Conservation (phyloP, 1,140 invertebrate species). For the Drosophila malerkotliana region DNA sequence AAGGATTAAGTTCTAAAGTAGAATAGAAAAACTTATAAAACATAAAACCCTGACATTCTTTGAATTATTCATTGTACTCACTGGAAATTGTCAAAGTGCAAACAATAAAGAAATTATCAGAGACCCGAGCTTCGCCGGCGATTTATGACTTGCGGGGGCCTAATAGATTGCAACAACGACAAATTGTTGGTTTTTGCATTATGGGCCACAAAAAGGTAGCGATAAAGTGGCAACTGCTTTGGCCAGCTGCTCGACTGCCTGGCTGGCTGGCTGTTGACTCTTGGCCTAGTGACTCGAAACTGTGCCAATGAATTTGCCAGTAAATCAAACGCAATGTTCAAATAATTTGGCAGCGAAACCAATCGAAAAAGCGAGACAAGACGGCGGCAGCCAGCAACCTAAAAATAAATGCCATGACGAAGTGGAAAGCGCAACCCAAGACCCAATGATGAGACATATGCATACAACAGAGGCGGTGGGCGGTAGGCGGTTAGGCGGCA, state of each 20-base stretch:
- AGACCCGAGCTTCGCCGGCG: constrained; percentile 3
- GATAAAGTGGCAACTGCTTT: constrained; percentile 24
- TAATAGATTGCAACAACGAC: constrained; percentile 36
- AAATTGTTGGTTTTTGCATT: constrained; percentile 47
- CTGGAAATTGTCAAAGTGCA: constrained; percentile 30
- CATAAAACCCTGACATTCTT: no score
- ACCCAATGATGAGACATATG: constrained; percentile 24
- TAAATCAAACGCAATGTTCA: constrained; percentile 39
- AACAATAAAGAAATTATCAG: constrained; percentile 58
- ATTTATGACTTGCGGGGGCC: constrained; percentile 49
- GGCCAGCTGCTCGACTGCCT: constrained; percentile 22
- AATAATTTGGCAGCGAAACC: constrained; percentile 51
- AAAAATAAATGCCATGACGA: constrained; percentile 47
- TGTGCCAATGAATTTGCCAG: constrained; percentile 45
- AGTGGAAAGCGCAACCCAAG: constrained; percentile 22
- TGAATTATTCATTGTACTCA: no score
- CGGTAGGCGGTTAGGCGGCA: not conserved
- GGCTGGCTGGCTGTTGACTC: constrained; percentile 18
- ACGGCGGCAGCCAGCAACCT: constrained; percentile 38
- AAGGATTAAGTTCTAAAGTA: no score
- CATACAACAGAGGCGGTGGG: constrained; percentile 2
- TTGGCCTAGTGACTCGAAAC: constrained; percentile 47
- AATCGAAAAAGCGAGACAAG: constrained; percentile 47
- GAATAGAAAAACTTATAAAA: no score
- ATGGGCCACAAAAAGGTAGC: constrained; percentile 28